Base-by-base conservation (phyloP, 2,888 invertebrate genomes). In the Leptarthrus brevirostris region DNA sequence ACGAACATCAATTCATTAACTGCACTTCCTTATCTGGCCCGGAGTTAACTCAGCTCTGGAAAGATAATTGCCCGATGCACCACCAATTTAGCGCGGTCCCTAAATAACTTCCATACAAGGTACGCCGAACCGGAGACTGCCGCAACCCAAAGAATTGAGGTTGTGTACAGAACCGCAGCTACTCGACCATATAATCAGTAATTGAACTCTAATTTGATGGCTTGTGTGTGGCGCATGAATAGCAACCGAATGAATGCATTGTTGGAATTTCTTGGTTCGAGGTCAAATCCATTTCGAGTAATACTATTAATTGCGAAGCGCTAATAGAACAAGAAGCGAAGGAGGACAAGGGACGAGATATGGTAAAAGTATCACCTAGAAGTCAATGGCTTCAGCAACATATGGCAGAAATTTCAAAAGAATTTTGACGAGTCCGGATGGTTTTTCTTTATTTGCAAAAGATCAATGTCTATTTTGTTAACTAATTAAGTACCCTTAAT, bases 181-280 rank as follows among this genome's bases (percentile, higher is more conserved):
- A 69, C 30, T 69, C 69, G 49, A 30, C 18, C 69, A 26, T 49
- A 34, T 69, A 69, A 69, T 69, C 52, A 69, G 69, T 69, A 69
- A 69, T 69, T 69, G 69, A 69, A 69, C 69, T 69, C 52, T 30
- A 34, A 69, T 69, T 69, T 22, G 18, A 12, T 16, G 49, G 69
- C 16, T 16, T 30, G 47, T 30, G 69, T 5, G 20, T 10, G 52
- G 16, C 69, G 30, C 52, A 47, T n/a, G 30, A 47, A 16, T 52
- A 12, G n/a, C 18, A 18, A 18, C 20, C 14, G 36, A 26, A 30
- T 18, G n/a, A 24, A 20, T 40, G 52, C 30, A 52, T 52, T 49
- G 20, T 12, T 8, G 12, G 18, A 64, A 40, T 20, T 36, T 40
- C 40, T 20, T 36, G 44, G 10, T 64, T 69, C 69, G 69, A 69